Conservation (phyloP, 2,113 vertebrate species). For the Colius striatus region DNA sequence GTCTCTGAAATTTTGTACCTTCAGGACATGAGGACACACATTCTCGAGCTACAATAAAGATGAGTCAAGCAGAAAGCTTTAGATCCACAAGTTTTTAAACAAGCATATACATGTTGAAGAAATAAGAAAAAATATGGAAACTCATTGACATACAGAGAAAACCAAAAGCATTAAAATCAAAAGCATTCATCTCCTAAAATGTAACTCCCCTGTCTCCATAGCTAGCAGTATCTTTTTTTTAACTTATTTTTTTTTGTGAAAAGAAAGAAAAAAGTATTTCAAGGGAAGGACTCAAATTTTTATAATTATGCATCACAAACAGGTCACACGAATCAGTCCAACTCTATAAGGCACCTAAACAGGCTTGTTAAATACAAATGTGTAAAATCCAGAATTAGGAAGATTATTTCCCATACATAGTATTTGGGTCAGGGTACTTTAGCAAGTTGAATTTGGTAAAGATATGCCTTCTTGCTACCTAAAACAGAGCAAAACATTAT, state of each 20-base stretch:
- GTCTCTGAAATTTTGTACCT: background rate
- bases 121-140: background rate
- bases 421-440: background rate
- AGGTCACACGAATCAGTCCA: background rate
- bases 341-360: background rate
- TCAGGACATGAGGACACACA: background rate
- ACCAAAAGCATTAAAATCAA: background rate
- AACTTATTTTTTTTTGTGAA: background rate
- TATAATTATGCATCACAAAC: background rate
- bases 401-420: background rate
- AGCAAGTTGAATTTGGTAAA: background rate
- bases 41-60: background rate
- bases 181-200: background rate
- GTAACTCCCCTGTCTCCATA: background rate
- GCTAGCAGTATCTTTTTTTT: background rate
- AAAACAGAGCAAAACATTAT: background rate
- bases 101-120: background rate
- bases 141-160: background rate
- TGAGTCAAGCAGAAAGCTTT: background rate
- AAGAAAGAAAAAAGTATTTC: background rate
- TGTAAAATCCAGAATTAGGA: background rate
- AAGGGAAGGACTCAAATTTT: background rate
- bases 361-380: background rate
- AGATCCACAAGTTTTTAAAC: background rate
- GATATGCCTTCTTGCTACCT: background rate